Evolutionary conservation across 2,888 invertebrate genomes (phyloP).

Genomic region (Ophioninae sp.): DNA sequence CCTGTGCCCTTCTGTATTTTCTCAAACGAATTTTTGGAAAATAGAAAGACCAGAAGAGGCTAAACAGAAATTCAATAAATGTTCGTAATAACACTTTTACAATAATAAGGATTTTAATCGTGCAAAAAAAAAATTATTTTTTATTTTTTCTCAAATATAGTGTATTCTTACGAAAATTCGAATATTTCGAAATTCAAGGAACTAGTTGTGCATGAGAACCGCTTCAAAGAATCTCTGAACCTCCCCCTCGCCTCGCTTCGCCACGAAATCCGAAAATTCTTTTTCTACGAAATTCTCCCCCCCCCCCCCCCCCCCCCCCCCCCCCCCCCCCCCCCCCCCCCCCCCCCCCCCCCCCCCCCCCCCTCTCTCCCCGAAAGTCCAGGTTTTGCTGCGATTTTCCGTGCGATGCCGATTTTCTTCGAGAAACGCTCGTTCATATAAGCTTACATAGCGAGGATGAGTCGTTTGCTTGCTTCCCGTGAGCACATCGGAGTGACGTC

Average conservation of each 20-base stretch:
- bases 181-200: neutral
- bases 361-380: slow-evolving; percentile 50
- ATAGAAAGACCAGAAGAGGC: neutral
- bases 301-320: slow-evolving; percentile 58
- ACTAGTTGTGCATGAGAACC: slow-evolving; percentile 66
- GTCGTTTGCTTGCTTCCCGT: slow-evolving; percentile 48
- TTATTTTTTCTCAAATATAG: neutral
- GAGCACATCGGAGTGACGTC: slow-evolving; percentile 57
- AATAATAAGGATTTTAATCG: neutral
- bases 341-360: slow-evolving; percentile 61
- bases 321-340: slow-evolving; percentile 57
- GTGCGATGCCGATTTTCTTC: slow-evolving; percentile 51
- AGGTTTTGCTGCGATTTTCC: slow-evolving; percentile 37
- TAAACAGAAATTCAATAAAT: neutral
- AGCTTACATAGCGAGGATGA: slow-evolving; percentile 4
- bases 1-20: neutral
- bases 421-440: slow-evolving; percentile 15
- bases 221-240: slow-evolving; percentile 66
- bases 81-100: neutral
- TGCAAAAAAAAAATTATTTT: neutral
- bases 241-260: slow-evolving; percentile 47
- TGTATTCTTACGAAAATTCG: neutral
- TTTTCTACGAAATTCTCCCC: slow-evolving; percentile 66
- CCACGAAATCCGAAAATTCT: slow-evolving; percentile 67
- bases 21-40: neutral